Conservation (phyloP, 2,888 invertebrate species). For the Hartigia nigra region DNA sequence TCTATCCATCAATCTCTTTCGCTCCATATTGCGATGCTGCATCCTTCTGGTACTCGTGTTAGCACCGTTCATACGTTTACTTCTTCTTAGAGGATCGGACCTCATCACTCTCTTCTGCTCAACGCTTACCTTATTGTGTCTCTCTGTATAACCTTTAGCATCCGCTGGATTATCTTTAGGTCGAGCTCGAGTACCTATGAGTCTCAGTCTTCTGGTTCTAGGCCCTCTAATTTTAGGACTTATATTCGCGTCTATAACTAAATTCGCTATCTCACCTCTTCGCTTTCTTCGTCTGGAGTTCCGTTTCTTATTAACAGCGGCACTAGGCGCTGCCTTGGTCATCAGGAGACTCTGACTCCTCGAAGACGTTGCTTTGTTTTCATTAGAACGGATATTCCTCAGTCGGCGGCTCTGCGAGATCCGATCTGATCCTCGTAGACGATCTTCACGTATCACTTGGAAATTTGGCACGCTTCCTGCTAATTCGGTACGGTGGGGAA, state of each 20-base stretch:
- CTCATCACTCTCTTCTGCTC: background rate
- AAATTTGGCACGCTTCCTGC: background rate
- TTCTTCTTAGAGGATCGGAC: background rate
- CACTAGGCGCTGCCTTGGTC: background rate
- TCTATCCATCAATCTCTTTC: background rate
- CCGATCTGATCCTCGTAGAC: background rate
- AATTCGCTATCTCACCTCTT: constrained; percentile 53
- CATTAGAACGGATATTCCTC: background rate
- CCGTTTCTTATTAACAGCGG: background rate
- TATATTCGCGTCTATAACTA: constrained; percentile 57
- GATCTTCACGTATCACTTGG: background rate
- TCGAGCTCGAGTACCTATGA: background rate
- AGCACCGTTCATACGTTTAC: background rate
- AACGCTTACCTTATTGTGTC: constrained; percentile 2
- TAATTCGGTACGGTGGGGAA: background rate
- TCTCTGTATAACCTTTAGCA: background rate
- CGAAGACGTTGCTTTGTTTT: background rate
- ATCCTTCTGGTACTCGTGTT: background rate
- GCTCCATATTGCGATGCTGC: background rate
- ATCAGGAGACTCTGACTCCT: background rate
- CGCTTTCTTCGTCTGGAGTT: constrained; percentile 36
- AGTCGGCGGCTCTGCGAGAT: background rate
- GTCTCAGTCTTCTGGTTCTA: constrained; percentile 36
- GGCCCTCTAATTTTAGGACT: constrained; percentile 49
- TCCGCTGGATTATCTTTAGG: constrained; percentile 4